Evolutionary conservation across 2,797 vertebrate genomes (phyloP).

Genomic region (Catostomus latipinnis): DNA sequence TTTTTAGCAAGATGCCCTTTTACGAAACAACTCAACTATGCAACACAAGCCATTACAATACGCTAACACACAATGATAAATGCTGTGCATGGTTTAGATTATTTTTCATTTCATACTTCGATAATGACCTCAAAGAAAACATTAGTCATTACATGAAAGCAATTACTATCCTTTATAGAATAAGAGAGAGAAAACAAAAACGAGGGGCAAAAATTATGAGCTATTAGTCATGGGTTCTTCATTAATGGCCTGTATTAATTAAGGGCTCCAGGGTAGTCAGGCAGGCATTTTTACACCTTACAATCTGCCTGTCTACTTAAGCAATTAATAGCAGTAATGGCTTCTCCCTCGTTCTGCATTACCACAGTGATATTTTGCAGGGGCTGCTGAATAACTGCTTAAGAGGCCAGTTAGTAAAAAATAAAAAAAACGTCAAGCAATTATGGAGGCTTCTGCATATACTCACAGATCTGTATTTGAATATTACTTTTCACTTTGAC

Average conservation of each 20-base stretch:
- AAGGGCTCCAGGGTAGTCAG: constrained; percentile 54
- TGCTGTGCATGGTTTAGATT: background rate
- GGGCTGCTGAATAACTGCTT: constrained; percentile 27
- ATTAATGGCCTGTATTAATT: constrained; percentile 60
- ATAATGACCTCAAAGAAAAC: constrained; percentile 41
- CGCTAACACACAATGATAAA: background rate
- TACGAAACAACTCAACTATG: background rate
- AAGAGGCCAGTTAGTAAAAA: constrained; percentile 21
- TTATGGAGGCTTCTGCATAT: constrained; percentile 18
- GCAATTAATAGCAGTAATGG: constrained; percentile 64
- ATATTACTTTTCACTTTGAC: constrained; percentile 10
- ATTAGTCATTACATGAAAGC: constrained; percentile 47
- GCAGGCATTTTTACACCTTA: constrained; percentile 53
- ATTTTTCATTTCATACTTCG: constrained; percentile 20
- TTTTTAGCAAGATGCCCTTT: background rate
- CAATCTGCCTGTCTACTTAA: constrained; percentile 57
- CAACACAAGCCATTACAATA: background rate
- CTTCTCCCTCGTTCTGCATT: constrained; percentile 36
- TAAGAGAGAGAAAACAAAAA: constrained; percentile 33
- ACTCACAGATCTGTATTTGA: constrained; percentile 1
- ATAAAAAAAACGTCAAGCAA: background rate
- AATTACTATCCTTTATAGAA: constrained; percentile 41
- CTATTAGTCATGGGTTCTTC: constrained; percentile 55
- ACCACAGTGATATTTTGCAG: constrained; percentile 36
- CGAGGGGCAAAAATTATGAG: constrained; percentile 29